phyloP scores from a whole-genome alignment of 2,797 vertebrate genomes.

The Parambassis ranga region DNA sequence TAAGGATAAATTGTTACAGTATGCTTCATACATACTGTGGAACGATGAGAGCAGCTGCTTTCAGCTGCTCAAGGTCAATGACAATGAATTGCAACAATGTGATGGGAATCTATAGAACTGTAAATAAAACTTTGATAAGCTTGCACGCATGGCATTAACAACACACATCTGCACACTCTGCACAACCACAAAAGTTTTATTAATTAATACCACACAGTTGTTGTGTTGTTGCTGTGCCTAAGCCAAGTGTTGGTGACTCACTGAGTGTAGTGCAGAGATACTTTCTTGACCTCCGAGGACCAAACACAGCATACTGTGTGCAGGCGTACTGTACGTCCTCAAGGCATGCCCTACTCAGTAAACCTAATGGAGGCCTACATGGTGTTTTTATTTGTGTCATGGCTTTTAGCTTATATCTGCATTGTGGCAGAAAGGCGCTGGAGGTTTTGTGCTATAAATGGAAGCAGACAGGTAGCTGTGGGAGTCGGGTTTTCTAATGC shows the following conservation, averaged over 20 bases:
- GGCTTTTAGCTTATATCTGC: slow-evolving; percentile 5
- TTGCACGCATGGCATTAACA: too few species aligned
- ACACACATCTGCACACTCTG: too few species aligned
- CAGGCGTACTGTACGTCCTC: slow-evolving; percentile 9
- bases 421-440: slow-evolving; percentile 16
- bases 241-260: background rate
- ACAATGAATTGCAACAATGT: too few species aligned
- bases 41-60: background rate
- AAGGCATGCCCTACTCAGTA: slow-evolving; percentile 19
- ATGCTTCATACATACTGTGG: background rate
- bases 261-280: background rate
- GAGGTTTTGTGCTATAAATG: slow-evolving; percentile 6
- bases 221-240: background rate
- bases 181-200: background rate
- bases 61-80: background rate
- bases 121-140: too few species aligned
- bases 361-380: slow-evolving; percentile 25
- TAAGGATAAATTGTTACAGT: too few species aligned
- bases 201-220: too few species aligned
- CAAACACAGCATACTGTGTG: slow-evolving; percentile 19
- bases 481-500: background rate
- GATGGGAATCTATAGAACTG: too few species aligned
- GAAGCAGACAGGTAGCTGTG: background rate
- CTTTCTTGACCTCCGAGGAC: slow-evolving; percentile 2
- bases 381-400: slow-evolving; percentile 34